A percentile compares a stretch with the other conserved stretches of the same genome.
Evolutionary conservation across 2,113 vertebrate species (phyloP).

Genomic region (Laticauda colubrina): DNA sequence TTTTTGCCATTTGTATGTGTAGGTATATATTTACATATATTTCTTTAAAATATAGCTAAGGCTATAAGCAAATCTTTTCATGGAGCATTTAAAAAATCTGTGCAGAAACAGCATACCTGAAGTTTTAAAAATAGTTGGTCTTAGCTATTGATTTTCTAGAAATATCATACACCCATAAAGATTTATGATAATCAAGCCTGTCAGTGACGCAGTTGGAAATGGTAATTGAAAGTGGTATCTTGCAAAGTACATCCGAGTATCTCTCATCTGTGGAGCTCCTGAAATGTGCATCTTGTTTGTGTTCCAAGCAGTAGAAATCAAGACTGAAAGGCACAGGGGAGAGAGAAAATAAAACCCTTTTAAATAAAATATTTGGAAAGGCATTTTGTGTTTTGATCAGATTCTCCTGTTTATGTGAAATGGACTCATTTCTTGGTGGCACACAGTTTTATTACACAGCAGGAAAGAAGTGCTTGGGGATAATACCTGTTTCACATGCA

Average conservation of each 20-base stretch:
- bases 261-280: constrained; percentile 37
- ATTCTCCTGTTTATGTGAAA: constrained; percentile 57
- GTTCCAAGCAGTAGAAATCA: constrained; percentile 57
- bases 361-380: constrained; percentile 54
- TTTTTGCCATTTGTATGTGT: not conserved
- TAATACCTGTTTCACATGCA: constrained; percentile 33
- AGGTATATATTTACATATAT: not conserved
- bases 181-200: constrained; percentile 54
- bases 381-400: constrained; percentile 63
- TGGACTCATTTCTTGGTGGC: constrained; percentile 50
- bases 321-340: constrained; percentile 18
- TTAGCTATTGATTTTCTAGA: constrained; percentile 36
- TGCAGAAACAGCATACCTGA: not conserved
- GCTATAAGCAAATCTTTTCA: not conserved
- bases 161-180: constrained; percentile 46
- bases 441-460: constrained; percentile 37
- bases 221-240: constrained; percentile 64
- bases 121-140: not conserved
- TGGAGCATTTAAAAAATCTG: constrained; percentile 21
- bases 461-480: constrained; percentile 40
- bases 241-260: constrained; percentile 39
- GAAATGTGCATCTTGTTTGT: constrained; percentile 54
- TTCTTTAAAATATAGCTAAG: not conserved
- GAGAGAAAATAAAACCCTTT: constrained; percentile 8
- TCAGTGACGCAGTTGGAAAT: constrained; percentile 48